These are phyloP conservation scores for Eupithecia vulgata DNA, from an alignment of 2,888 invertebrate genomes.

Conservation along the genomic window DNA sequence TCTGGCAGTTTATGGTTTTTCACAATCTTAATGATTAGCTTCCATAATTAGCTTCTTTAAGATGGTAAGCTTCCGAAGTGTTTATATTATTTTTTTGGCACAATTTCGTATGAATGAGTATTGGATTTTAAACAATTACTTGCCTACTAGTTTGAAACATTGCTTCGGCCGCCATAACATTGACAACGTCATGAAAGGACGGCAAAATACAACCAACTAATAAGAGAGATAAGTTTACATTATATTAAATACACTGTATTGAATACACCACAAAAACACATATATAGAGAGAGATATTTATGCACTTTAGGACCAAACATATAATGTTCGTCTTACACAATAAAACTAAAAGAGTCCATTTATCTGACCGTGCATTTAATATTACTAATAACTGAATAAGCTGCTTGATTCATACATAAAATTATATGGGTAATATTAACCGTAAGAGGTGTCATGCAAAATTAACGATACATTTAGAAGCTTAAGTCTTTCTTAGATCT, in stretches of 20 bases:
- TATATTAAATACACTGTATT: no score
- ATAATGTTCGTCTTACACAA: neutral
- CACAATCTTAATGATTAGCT: neutral
- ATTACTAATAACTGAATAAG: neutral
- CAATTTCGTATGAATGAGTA: conserved; percentile 1
- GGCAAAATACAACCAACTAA: conserved; percentile 8
- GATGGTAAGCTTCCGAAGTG: neutral
- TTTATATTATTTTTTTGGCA: neutral
- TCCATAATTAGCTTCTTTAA: no score
- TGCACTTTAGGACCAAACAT: neutral
- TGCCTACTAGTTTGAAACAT: conserved; percentile 3
- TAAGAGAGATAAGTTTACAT: neutral
- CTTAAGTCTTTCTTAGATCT: conserved; percentile 26
- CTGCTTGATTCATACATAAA: neutral
- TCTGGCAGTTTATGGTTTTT: neutral
- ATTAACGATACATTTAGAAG: neutral
- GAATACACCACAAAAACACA: neutral
- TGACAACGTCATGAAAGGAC: neutral
- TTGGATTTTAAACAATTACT: conserved; percentile 1
- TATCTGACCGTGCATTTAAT: neutral
- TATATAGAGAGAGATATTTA: neutral
- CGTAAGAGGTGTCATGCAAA: neutral
- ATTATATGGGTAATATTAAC: neutral
- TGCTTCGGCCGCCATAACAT: neutral
- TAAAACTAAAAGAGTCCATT: neutral